These are phyloP conservation scores for Metalampra italica DNA, from an alignment of 2,888 invertebrate genomes.

Conservation along the genomic window DNA sequence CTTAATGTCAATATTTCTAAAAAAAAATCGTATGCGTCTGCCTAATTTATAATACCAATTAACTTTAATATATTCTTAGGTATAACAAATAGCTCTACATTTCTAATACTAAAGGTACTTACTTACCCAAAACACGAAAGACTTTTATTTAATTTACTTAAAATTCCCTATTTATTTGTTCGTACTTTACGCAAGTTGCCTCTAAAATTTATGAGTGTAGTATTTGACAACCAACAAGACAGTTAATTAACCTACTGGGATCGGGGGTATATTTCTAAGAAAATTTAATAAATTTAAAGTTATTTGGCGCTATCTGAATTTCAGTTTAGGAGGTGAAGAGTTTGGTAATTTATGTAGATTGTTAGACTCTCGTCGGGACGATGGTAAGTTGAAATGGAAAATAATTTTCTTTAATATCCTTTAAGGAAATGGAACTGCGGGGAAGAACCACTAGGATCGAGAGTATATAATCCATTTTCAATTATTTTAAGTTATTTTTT, in stretches of 20 bases:
- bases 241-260: constrained; percentile 34
- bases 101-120: no score
- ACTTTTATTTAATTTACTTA: no score
- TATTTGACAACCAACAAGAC: constrained; percentile 1
- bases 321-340: constrained; percentile 10
- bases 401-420: constrained; percentile 57
- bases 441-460: neutral
- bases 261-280: constrained; percentile 35
- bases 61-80: no score
- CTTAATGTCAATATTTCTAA: no score
- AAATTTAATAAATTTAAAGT: constrained; percentile 49
- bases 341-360: constrained; percentile 26
- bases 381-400: constrained; percentile 50
- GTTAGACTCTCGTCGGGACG: constrained; percentile 38
- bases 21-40: no score
- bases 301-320: constrained; percentile 41
- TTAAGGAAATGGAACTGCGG: constrained; percentile 39
- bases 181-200: no score
- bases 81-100: no score
- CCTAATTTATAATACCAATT: no score
- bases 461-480: constrained; percentile 1
- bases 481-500: neutral
- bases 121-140: no score
- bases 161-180: no score
- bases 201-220: neutral